Conservation (phyloP, 2,888 invertebrate species). For the Silvanus unidentatus region DNA sequence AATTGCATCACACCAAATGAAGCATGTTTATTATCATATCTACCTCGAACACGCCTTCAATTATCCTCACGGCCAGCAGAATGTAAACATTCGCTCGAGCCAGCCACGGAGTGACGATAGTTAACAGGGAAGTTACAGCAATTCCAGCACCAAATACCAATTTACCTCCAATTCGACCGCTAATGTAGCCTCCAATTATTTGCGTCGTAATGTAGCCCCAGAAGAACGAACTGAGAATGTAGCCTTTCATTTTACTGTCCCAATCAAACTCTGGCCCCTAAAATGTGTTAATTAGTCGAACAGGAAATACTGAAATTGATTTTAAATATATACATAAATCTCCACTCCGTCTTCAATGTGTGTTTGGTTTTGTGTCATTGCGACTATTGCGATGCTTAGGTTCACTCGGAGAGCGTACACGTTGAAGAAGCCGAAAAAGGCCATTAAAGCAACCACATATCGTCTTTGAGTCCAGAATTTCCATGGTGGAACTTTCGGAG, state of each 20-base stretch:
- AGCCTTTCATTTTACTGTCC: conserved; percentile 70
- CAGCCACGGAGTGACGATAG: conserved; percentile 72
- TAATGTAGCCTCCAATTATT: conserved; percentile 77
- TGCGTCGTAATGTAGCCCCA: conserved; percentile 84
- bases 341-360: conserved; percentile 59
- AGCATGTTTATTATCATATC: not conserved
- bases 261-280: conserved; percentile 74
- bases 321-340: conserved; percentile 49
- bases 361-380: conserved; percentile 75
- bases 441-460: conserved; percentile 67
- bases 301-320: not conserved
- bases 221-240: conserved; percentile 81
- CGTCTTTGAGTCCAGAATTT: conserved; percentile 69
- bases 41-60: conserved; percentile 39
- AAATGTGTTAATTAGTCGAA: conserved; percentile 1
- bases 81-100: conserved; percentile 65
- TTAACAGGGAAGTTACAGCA: conserved; percentile 70
- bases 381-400: conserved; percentile 87
- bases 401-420: conserved; percentile 80
- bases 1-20: conserved; percentile 1
- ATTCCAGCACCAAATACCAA: conserved; percentile 74
- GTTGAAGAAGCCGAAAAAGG: conserved; percentile 81
- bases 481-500: conserved; percentile 47
- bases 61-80: conserved; percentile 60
- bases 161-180: conserved; percentile 80